Percentiles rank a stretch among this genome's conserved stretches.
Evolutionary conservation across 2,797 vertebrate species (phyloP).

Genomic region (Momotus momota): DNA sequence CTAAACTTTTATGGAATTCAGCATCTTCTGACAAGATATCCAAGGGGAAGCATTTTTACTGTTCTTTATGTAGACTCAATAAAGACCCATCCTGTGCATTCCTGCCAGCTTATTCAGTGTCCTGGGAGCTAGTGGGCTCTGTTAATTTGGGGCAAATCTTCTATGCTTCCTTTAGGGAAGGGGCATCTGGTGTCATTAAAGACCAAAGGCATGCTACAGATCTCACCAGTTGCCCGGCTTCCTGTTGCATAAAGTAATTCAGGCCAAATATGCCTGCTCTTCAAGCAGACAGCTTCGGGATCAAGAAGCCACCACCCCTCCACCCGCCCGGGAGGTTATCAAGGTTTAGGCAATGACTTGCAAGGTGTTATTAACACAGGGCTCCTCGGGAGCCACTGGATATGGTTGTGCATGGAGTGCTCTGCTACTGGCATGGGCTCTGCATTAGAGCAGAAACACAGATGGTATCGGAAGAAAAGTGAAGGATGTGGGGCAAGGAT

Average conservation of each 20-base stretch:
- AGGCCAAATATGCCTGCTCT: background rate
- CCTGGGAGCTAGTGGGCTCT: background rate
- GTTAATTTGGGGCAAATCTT: background rate
- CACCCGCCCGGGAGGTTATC: background rate
- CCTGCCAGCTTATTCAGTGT: background rate
- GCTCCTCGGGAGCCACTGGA: background rate
- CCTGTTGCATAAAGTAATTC: background rate
- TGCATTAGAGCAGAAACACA: background rate
- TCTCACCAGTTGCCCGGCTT: background rate
- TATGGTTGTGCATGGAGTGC: background rate
- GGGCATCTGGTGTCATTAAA: background rate
- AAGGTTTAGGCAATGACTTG: background rate
- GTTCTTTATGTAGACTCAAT: background rate
- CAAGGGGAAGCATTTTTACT: background rate
- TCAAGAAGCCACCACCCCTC: background rate
- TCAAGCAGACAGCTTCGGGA: background rate
- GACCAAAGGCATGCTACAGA: background rate
- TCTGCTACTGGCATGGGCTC: background rate
- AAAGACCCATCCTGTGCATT: background rate
- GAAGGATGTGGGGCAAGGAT: background rate
- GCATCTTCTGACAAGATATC: background rate
- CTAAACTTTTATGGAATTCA: background rate
- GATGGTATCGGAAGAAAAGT: accelerated
- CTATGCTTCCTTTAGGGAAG: background rate
- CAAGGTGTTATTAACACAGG: background rate